Evolutionary conservation across 64 coral and sea anemone species (phyloP), one percentile per base, ranked within the genome.

Genomic region (Montipora sp.): DNA sequence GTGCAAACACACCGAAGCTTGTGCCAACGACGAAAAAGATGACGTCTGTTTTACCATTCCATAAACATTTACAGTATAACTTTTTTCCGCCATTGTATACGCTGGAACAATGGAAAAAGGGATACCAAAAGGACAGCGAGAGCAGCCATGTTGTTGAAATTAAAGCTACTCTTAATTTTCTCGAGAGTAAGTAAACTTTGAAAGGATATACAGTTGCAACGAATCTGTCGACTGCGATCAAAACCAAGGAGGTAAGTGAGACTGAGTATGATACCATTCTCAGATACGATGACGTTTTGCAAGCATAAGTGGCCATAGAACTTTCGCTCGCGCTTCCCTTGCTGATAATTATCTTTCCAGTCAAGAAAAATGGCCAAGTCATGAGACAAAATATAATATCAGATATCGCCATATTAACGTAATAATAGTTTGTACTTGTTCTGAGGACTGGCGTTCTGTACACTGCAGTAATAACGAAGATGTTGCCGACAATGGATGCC

Each of bases 341-440:
- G 53, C 23, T 43, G 12, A 55, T 81, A 18, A 65, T 46, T 12
- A 65, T 82, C 20, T 82, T 24, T 10, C 61, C 22, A 45, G 80
- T 61, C 3, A 82, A 55, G 53, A 61, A 82, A 0, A 82, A 5
- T 27, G 80, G 57, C 57, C 57, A 82, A 5, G 58, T 60, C 3
- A 27, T 15, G 15, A 82, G 53, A 13, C 80, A 5, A 16, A 24
- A 82, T 1, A 82, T 53, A 36, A 65, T 45, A 60, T 82, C 80
- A 4, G 80, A 60, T 4, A 82, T 15, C 20, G 80, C 57, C 53
- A 82, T 65, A 24, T 82, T 82, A 24, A 82, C 80, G 3, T 65
- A 82, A 24, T 82, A 82, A 57, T 63, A 82, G 23, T 82, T 82
- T 3, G 21, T 82, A 5, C 80, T 65, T 61, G 80, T 82, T 61